phyloP scores from a whole-genome alignment of 1,140 invertebrate genomes.

The Yoshiicerus persimilis region DNA sequence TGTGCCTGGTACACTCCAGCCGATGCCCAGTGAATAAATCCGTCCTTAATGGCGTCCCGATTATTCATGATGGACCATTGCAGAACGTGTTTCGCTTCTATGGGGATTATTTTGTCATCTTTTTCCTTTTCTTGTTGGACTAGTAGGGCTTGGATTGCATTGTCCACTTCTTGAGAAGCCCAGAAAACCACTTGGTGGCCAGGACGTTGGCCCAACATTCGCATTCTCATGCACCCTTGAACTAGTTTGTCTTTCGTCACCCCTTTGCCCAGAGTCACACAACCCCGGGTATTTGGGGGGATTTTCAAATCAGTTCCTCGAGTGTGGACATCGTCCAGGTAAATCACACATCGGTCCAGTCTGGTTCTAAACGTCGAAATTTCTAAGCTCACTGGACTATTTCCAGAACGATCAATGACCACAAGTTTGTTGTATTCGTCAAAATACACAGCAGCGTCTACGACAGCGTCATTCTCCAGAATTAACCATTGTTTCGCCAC shows the following conservation, averaged over 20 bases:
- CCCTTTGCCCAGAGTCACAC: conserved; percentile 44
- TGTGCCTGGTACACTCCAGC: conserved; percentile 9
- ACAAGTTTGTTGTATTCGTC: conserved; percentile 29
- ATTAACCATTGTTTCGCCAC: conserved; percentile 42
- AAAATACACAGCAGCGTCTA: conserved; percentile 45
- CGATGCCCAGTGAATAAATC: conserved; percentile 30
- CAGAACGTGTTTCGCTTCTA: conserved; percentile 28
- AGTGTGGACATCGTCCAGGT: conserved; percentile 47
- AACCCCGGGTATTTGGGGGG: conserved; percentile 13
- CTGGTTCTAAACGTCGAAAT: conserved; percentile 18
- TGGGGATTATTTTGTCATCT: background rate
- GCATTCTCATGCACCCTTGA: conserved; percentile 45
- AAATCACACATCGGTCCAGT: conserved; percentile 36
- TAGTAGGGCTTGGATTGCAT: conserved; percentile 1
- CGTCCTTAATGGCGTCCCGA: conserved; percentile 14
- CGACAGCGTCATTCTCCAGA: background rate
- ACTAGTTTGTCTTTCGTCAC: conserved; percentile 45
- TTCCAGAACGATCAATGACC: conserved; percentile 7
- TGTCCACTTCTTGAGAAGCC: conserved; percentile 42
- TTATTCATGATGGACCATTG: conserved; percentile 42
- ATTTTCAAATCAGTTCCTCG: conserved; percentile 47
- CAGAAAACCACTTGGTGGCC: conserved; percentile 39
- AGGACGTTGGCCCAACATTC: conserved; percentile 36
- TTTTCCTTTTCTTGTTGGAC: background rate
- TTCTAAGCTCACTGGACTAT: background rate